A percentile compares a stretch with the other conserved stretches of the same genome.
These are phyloP conservation scores for Drosophila kepulauana DNA, from an alignment of 1,140 invertebrate species.

Conservation along the genomic window DNA sequence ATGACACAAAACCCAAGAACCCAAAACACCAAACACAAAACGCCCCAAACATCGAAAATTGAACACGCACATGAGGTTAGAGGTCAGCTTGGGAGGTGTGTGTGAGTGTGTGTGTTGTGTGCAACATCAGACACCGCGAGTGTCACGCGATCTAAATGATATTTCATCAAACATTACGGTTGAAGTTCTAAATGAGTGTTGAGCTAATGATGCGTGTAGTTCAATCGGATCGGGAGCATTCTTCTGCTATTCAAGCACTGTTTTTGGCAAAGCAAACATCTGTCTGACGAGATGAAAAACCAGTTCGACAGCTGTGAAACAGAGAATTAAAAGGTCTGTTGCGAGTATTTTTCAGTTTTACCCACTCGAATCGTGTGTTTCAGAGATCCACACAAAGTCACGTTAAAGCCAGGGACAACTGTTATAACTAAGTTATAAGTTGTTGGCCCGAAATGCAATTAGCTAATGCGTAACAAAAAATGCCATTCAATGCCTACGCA, in stretches of 20 bases:
- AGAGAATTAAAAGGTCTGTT: slow-evolving; percentile 51
- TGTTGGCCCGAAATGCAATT: slow-evolving; percentile 57
- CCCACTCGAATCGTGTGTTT: slow-evolving; percentile 58
- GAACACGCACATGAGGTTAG: slow-evolving; percentile 54
- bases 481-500: slow-evolving; percentile 48
- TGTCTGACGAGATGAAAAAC: slow-evolving; percentile 57
- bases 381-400: slow-evolving; percentile 55
- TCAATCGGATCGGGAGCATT: not conserved
- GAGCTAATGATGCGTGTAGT: not conserved
- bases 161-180: not conserved
- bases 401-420: slow-evolving; percentile 28
- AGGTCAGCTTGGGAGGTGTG: slow-evolving; percentile 16
- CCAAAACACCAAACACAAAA: not conserved
- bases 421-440: slow-evolving; percentile 30
- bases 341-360: slow-evolving; percentile 47
- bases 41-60: slow-evolving; percentile 35
- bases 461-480: slow-evolving; percentile 55
- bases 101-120: not conserved
- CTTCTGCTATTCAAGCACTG: not conserved
- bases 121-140: slow-evolving; percentile 1
- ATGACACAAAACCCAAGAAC: slow-evolving; percentile 27
- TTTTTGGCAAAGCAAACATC: slow-evolving; percentile 52
- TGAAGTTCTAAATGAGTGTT: not conserved
- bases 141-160: slow-evolving; percentile 27
- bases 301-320: slow-evolving; percentile 71